Conservation (phyloP, 2,797 vertebrate genomes). For the Sebastes iracundus region DNA sequence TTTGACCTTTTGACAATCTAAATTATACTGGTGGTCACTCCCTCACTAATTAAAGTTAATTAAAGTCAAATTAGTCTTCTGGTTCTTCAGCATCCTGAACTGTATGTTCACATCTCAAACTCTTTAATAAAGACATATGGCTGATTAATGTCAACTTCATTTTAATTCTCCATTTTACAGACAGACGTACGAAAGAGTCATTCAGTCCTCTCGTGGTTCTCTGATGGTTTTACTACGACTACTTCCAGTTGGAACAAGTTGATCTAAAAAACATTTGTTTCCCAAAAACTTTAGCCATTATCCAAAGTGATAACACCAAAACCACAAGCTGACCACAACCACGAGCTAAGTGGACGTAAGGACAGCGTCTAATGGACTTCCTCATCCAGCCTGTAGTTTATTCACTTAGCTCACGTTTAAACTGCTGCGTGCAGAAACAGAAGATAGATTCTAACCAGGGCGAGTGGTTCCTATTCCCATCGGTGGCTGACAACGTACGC, state of each 20-base stretch:
- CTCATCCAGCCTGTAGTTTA: constrained; percentile 17
- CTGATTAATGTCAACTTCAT: not conserved
- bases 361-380: constrained; percentile 13
- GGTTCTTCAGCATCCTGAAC: not conserved
- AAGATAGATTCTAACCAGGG: not conserved
- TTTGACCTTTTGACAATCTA: not conserved
- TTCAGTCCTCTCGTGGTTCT: not conserved
- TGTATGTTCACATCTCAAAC: not conserved
- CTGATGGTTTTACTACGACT: not conserved
- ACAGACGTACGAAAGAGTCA: not conserved
- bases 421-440: too few relatives aligned
- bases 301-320: not conserved
- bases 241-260: not conserved
- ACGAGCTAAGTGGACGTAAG: constrained; percentile 1
- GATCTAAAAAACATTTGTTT: not conserved
- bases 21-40: not conserved
- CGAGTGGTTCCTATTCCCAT: constrained; percentile 9
- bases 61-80: not conserved
- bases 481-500: not conserved
- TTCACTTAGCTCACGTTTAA: constrained; percentile 10
- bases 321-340: not conserved
- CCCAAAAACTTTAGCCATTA: constrained; percentile 50
- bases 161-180: not conserved
- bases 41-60: not conserved
- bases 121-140: not conserved